Percentiles rank a stretch among this genome's conserved stretches.
Conservation (phyloP, 2,888 invertebrate genomes). For the Furcula furcula region DNA sequence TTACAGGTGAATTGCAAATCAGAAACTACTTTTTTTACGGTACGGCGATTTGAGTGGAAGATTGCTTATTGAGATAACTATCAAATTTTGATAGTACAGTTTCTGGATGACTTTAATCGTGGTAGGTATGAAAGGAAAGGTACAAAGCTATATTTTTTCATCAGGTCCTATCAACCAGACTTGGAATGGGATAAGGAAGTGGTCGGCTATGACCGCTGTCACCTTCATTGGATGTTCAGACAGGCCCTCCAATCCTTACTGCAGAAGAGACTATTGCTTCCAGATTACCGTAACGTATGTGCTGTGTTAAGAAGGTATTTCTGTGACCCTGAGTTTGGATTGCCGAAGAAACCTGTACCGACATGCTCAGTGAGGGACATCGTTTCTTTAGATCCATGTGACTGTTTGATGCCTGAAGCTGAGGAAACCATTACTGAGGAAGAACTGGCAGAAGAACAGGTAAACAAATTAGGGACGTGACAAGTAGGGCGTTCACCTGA, state of each 20-base stretch:
- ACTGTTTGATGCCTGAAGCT: slow-evolving; percentile 52
- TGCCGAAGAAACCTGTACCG: slow-evolving; percentile 47
- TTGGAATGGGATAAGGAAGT: slow-evolving; percentile 52
- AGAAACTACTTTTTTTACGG: no score
- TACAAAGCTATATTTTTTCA: no score
- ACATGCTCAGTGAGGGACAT: slow-evolving; percentile 41
- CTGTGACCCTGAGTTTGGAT: slow-evolving; percentile 65
- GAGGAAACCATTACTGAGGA: slow-evolving; percentile 44
- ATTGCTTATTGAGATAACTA: no score
- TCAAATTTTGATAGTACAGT: no score
- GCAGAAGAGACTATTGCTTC: slow-evolving; percentile 32
- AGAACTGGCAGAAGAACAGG: slow-evolving; percentile 41
- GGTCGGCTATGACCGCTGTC: slow-evolving; percentile 49
- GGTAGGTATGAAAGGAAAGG: no score
- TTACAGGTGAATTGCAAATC: slow-evolving; percentile 49
- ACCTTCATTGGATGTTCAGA: slow-evolving; percentile 71
- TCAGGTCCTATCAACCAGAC: slow-evolving; percentile 66
- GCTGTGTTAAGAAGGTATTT: slow-evolving; percentile 50
- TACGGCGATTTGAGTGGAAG: no score
- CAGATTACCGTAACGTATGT: slow-evolving; percentile 43
- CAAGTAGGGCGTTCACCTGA: no score
- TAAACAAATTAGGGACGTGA: no score
- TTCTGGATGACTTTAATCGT: no score
- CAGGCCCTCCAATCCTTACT: slow-evolving; percentile 57
- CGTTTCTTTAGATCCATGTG: slow-evolving; percentile 51